Conservation (phyloP, 2,113 vertebrate genomes). For the Edolisoma coerulescens region DNA sequence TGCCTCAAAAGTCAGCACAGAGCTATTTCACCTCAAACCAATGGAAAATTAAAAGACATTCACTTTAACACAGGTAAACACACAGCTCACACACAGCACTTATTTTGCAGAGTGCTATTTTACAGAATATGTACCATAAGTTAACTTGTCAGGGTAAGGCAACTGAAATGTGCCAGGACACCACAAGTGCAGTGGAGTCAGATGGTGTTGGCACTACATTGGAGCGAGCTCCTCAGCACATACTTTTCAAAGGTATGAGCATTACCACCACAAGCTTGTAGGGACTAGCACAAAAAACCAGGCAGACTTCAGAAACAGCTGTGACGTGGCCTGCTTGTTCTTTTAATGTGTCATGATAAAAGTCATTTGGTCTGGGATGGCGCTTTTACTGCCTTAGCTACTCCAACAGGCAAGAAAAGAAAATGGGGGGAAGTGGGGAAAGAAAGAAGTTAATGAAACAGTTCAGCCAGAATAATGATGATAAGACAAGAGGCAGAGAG, state of each 20-base stretch:
- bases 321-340: neutral
- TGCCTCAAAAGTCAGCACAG: neutral
- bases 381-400: neutral
- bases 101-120: neutral
- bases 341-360: neutral
- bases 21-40: neutral
- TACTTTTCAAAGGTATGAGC: neutral
- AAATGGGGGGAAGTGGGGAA: neutral
- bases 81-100: neutral
- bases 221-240: neutral
- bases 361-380: neutral
- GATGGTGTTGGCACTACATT: neutral
- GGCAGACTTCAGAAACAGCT: neutral
- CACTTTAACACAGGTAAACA: neutral
- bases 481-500: neutral
- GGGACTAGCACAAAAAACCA: neutral
- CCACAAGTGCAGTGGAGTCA: neutral
- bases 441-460: neutral
- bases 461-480: neutral
- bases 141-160: neutral
- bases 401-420: neutral
- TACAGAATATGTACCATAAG: neutral
- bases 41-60: neutral
- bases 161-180: neutral
- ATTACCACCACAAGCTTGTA: conserved; percentile 23